Conservation (phyloP, 1,140 invertebrate genomes). For the Wasmannia auropunctata region DNA sequence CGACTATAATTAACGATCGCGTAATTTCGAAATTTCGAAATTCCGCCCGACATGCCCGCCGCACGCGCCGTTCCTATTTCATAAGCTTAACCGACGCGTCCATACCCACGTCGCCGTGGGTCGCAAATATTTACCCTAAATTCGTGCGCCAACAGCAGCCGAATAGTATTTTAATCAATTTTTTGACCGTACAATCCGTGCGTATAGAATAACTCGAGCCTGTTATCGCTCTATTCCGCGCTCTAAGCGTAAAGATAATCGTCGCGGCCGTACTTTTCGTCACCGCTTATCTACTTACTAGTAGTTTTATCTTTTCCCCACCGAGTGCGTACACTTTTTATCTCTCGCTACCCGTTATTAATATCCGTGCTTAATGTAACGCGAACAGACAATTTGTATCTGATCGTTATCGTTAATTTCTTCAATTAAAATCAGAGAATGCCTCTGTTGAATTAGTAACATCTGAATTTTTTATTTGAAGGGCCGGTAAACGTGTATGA, state of each 20-base stretch:
- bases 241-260: background rate
- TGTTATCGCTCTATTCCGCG: background rate
- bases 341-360: background rate
- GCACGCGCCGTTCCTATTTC: constrained; percentile 12
- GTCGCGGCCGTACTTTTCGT: background rate
- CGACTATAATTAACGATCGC: constrained; percentile 4
- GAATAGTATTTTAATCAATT: background rate
- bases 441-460: background rate
- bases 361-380: background rate
- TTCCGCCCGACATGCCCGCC: background rate
- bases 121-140: constrained; percentile 43
- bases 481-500: too few relatives aligned
- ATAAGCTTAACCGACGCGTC: background rate
- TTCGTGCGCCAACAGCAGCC: background rate
- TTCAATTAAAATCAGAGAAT: background rate
- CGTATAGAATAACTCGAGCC: background rate
- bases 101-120: background rate
- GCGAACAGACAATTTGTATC: background rate
- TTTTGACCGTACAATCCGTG: background rate
- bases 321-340: background rate
- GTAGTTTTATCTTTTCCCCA: background rate
- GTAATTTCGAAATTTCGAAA: constrained; percentile 30
- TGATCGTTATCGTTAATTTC: background rate
- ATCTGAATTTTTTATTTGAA: too few relatives aligned
- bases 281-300: background rate